Conservation (phyloP, 2,888 invertebrate genomes). For the Pyrocoelia pectoralis region DNA sequence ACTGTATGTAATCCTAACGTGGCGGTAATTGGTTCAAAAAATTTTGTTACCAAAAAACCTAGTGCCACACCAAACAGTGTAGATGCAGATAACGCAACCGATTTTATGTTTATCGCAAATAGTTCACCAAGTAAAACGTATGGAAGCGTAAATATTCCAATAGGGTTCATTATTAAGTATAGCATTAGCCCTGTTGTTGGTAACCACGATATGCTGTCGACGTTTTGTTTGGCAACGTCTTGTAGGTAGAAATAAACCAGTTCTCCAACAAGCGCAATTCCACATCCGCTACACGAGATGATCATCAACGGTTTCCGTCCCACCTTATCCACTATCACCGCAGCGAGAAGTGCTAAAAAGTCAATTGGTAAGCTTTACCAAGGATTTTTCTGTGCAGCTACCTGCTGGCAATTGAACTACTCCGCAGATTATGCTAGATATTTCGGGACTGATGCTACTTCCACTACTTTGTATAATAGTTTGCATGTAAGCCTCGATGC, state of each 20-base stretch:
- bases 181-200: conserved; percentile 65
- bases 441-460: conserved; percentile 62
- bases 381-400: conserved; percentile 40
- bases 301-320: conserved; percentile 66
- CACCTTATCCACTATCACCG: conserved; percentile 59
- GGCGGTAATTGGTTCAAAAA: conserved; percentile 67
- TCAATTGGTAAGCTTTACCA: background rate
- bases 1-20: conserved; percentile 66
- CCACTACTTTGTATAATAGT: conserved; percentile 66
- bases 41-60: conserved; percentile 67
- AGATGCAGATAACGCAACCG: conserved; percentile 66
- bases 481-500: conserved; percentile 69
- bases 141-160: conserved; percentile 68
- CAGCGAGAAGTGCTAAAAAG: conserved; percentile 26
- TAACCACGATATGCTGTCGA: conserved; percentile 61
- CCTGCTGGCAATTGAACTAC: conserved; percentile 67
- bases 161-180: conserved; percentile 67
- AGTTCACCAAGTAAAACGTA: conserved; percentile 71
- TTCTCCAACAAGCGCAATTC: conserved; percentile 62
- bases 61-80: conserved; percentile 66
- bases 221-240: conserved; percentile 56
- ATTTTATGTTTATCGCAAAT: conserved; percentile 71
- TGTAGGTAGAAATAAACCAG: conserved; percentile 66
- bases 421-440: conserved; percentile 68
- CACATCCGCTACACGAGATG: conserved; percentile 64